Evolutionary conservation across 2,888 invertebrate genomes (phyloP), one percentile per base, ranked within the genome.

Genomic region (Lithophane socia): DNA sequence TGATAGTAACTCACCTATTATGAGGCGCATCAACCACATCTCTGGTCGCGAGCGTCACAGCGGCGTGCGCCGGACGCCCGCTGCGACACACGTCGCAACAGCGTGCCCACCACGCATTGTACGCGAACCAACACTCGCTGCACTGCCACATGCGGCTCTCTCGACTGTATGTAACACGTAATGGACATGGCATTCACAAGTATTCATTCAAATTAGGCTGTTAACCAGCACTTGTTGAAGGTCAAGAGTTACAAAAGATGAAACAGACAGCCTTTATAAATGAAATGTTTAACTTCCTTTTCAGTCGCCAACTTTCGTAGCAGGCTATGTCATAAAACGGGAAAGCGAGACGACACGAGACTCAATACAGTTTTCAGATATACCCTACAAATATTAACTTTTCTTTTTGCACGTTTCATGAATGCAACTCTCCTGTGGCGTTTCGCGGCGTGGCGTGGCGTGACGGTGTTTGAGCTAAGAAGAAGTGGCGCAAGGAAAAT

Each of bases 71-170:
- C 56, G 97, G 97, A 95, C 98, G 78, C 97, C 98, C 94, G 52
- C 98, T 97, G 89, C 98, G 98, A 92, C 99, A 99, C 88, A 98
- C 98, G 95, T 98, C 98, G 94, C 99, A 99, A 87, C 97, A 97
- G 68, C 98, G 97, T 83, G 98, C 98, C 97, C 98, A 98, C 92
- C 98, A 97, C 84, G 98, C 98, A 95, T 99, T 98, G 94, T 98
- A 98, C 82, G 98, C 98, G 95, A 98, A 99, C 92, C 98, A 98
- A 94, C 99, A 99, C 94, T 98, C 98, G 79, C 97, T 97, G 95
- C 99, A 99, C 85, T 98, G 98, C 99, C 99, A 99, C 97, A 98
- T 98, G 87, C 98, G 95, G 18, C 92, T 93, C 76, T 95, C 94
- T 37, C 93, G 92, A 63, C 94, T 93, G 86, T 56, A 9, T 2